Evolutionary conservation across 2,888 invertebrate genomes (phyloP).

Genomic region (Melanostoma scalare): DNA sequence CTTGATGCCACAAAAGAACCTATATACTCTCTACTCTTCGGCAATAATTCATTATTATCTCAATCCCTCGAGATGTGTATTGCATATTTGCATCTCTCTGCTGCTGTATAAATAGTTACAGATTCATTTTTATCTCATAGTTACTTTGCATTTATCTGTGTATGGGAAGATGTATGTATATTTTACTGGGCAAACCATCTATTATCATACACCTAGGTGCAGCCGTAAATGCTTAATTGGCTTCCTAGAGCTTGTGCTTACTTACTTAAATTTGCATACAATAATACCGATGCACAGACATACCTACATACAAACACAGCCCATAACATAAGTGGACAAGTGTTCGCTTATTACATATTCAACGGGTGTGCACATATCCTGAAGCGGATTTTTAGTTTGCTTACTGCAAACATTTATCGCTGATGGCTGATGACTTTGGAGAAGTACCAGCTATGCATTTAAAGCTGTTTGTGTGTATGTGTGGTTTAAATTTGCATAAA

Average conservation of each 20-base stretch:
- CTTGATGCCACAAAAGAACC: neutral
- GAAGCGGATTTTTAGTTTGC: neutral
- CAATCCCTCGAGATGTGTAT: neutral
- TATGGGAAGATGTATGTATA: too few species aligned
- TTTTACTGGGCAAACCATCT: too few species aligned
- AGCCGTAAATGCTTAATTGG: neutral
- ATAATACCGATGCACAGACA: neutral
- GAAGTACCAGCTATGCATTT: too few species aligned
- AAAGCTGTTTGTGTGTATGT: too few species aligned
- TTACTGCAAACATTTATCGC: slow-evolving; percentile 1
- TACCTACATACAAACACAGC: neutral
- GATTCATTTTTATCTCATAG: too few species aligned
- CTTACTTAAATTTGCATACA: neutral
- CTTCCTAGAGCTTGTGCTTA: neutral
- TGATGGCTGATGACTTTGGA: neutral
- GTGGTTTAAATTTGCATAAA: too few species aligned
- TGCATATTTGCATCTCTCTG: neutral
- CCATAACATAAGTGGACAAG: too few species aligned
- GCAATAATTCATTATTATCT: slow-evolving; percentile 17
- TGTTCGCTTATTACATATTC: neutral
- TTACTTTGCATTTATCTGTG: too few species aligned
- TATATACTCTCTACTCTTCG: neutral
- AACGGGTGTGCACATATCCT: neutral
- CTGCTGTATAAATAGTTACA: neutral
- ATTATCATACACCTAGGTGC: too few species aligned